Conservation (phyloP, 2,797 vertebrate genomes). For the Parambassis ranga region DNA sequence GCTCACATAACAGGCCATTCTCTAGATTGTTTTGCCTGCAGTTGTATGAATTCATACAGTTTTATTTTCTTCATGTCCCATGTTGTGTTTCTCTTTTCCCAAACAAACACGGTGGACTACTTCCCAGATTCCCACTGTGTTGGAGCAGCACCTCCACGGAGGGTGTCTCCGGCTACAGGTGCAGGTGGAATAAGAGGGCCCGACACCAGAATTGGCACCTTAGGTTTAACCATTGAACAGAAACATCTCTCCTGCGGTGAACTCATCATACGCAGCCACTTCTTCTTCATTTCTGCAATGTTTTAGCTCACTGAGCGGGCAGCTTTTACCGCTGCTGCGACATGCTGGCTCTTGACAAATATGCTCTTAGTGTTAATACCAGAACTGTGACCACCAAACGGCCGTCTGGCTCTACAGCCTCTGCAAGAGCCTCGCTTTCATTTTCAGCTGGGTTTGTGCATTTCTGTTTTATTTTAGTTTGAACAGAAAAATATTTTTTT, state of each 20-base stretch:
- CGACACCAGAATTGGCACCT: not conserved
- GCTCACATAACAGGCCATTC: no score
- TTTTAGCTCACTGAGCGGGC: not conserved
- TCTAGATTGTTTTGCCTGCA: no score
- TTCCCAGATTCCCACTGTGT: constrained; percentile 11
- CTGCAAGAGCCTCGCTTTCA: not conserved
- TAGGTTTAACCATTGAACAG: not conserved
- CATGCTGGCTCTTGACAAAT: constrained; percentile 1
- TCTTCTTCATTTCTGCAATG: constrained; percentile 4
- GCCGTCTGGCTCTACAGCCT: not conserved
- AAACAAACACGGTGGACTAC: not conserved
- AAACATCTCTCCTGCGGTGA: not conserved
- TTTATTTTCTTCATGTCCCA: no score
- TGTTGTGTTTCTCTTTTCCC: not conserved
- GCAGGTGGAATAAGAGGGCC: not conserved
- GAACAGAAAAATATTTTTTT: no score
- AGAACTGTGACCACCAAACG: not conserved
- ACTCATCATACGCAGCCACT: constrained; percentile 4
- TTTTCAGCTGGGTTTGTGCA: not conserved
- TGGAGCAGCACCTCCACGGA: not conserved
- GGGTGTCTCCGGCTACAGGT: not conserved
- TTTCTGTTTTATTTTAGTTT: no score
- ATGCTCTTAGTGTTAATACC: constrained; percentile 3
- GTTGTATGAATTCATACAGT: no score
- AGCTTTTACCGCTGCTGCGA: not conserved